Conservation (phyloP, 2,888 invertebrate genomes). For the Griposia aprilina region DNA sequence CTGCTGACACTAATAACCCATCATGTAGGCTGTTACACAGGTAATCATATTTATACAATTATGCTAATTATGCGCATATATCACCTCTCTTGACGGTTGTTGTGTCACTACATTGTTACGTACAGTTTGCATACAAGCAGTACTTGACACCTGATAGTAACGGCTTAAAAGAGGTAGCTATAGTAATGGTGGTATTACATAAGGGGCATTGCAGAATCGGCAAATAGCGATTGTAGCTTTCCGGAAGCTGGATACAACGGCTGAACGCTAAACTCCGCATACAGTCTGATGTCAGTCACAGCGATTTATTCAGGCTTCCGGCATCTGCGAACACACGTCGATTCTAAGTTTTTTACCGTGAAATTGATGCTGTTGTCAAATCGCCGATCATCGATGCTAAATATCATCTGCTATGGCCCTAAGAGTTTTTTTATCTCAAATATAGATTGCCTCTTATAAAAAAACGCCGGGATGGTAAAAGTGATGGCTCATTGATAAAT, state of each 20-base stretch:
- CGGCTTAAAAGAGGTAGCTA: conserved; percentile 8
- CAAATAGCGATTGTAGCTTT: background rate
- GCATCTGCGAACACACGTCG: background rate
- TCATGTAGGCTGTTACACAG: conserved; percentile 9
- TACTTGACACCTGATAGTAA: conserved; percentile 37
- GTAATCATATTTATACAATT: conserved; percentile 55
- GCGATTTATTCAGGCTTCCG: background rate
- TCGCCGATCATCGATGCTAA: background rate
- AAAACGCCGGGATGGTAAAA: background rate
- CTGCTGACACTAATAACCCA: conserved; percentile 45
- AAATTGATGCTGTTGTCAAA: background rate
- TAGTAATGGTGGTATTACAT: background rate
- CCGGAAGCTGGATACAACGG: background rate
- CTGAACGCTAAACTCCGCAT: background rate
- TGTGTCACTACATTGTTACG: conserved; percentile 44
- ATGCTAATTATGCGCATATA: conserved; percentile 57
- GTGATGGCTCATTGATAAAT: background rate
- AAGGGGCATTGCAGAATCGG: background rate
- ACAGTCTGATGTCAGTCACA: background rate
- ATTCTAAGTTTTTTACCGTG: background rate
- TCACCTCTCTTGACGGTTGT: conserved; percentile 53
- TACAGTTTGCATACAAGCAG: conserved; percentile 53
- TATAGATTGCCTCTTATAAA: background rate
- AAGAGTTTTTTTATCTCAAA: background rate
- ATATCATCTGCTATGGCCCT: background rate